A percentile compares a stretch with the other conserved stretches of the same genome.
phyloP scores from a whole-genome alignment of 2,888 invertebrate species.

The Polylopha cassiicola region DNA sequence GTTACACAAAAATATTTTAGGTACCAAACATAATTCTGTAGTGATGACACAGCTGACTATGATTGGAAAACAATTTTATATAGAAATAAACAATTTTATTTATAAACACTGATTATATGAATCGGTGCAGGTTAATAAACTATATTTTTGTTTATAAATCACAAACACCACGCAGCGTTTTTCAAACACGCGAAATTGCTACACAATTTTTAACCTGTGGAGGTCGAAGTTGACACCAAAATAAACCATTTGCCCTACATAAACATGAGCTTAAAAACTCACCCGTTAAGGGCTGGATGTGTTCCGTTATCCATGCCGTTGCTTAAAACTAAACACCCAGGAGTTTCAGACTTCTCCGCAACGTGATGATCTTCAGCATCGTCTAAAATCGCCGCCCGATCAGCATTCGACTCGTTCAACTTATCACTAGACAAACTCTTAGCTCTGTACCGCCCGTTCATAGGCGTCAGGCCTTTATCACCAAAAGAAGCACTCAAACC shows the following conservation, averaged over 20 bases:
- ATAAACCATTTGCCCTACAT: conserved; percentile 11
- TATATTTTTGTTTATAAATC: conserved; percentile 2
- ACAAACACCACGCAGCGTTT: too few species aligned
- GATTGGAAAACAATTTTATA: too few species aligned
- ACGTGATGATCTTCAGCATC: conserved; percentile 65
- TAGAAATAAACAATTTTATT: too few species aligned
- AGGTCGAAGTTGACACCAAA: conserved; percentile 14
- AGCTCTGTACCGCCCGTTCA: conserved; percentile 61
- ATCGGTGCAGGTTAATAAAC: too few species aligned
- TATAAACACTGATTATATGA: too few species aligned
- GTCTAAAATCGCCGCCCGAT: conserved; percentile 66
- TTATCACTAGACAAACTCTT: conserved; percentile 74
- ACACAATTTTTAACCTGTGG: conserved; percentile 13
- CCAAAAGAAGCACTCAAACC: conserved; percentile 56
- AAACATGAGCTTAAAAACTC: conserved; percentile 32
- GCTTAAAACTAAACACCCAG: conserved; percentile 60
- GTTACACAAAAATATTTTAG: too few species aligned
- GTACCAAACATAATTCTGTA: too few species aligned
- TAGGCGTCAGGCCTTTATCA: conserved; percentile 60
- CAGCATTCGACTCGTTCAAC: conserved; percentile 64
- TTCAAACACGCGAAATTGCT: too few species aligned
- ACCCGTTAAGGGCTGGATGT: conserved; percentile 49
- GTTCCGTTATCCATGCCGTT: conserved; percentile 49
- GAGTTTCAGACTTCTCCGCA: conserved; percentile 61
- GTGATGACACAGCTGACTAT: too few species aligned